A percentile compares a stretch with the other conserved stretches of the same genome.
phyloP scores from a whole-genome alignment of 64 coral and sea anemone species.

The Pocillopora verrucosa region DNA sequence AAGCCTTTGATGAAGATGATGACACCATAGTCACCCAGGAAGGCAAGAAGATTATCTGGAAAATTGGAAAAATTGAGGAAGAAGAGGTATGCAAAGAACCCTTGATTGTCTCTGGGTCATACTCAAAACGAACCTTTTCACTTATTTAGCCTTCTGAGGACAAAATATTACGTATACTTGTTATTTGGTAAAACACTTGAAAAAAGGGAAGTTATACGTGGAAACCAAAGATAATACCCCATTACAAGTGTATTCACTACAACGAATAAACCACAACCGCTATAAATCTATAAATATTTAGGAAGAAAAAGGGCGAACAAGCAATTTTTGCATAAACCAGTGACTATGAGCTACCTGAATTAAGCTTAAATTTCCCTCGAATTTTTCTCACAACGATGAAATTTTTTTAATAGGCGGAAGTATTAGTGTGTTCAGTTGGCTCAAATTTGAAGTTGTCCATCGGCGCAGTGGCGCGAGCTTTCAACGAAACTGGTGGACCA shows the following conservation, averaged over 20 bases:
- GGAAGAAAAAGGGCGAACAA: too few species aligned
- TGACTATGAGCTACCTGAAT: too few species aligned
- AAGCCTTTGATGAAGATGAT: slow-evolving; percentile 1
- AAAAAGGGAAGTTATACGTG: too few species aligned
- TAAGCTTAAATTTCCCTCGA: too few species aligned
- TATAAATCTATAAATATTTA: too few species aligned
- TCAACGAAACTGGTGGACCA: slow-evolving; percentile 34
- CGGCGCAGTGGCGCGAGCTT: slow-evolving; percentile 15
- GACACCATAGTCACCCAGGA: not conserved
- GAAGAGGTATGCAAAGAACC: not conserved
- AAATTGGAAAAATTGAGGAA: slow-evolving; percentile 12
- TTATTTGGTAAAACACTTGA: too few species aligned
- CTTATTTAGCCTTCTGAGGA: too few species aligned
- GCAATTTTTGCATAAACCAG: too few species aligned
- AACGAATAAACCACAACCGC: too few species aligned
- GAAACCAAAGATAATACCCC: too few species aligned
- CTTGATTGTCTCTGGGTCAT: not conserved
- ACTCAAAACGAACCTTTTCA: not conserved
- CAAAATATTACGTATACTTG: too few species aligned
- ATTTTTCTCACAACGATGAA: not conserved
- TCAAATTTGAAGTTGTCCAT: slow-evolving; percentile 28
- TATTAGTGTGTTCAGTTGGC: slow-evolving; percentile 25
- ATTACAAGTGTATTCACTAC: too few species aligned
- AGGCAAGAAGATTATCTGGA: slow-evolving; percentile 24
- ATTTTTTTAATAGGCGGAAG: slow-evolving; percentile 8